A percentile compares a stretch with the other conserved stretches of the same genome.
Conservation (phyloP, 1,140 invertebrate species). For the Procambarus virginalis region DNA sequence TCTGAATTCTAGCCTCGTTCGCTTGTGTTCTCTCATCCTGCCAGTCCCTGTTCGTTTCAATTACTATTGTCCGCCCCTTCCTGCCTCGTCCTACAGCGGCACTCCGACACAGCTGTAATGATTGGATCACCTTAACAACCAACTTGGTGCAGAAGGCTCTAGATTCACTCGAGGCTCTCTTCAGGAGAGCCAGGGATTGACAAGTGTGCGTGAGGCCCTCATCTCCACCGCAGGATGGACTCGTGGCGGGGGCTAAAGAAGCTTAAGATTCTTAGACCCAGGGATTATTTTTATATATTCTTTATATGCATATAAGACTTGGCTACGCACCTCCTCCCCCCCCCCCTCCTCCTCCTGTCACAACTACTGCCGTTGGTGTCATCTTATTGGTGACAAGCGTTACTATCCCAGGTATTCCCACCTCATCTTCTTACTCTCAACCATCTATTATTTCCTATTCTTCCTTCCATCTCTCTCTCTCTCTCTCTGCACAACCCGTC, state of each 20-base stretch:
- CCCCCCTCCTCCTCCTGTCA: not conserved
- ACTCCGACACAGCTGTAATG: conserved; percentile 17
- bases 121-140: conserved; percentile 14
- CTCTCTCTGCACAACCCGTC: not conserved
- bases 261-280: not conserved
- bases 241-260: not conserved
- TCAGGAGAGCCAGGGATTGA: not conserved
- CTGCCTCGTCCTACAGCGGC: not conserved
- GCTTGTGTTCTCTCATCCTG: not conserved
- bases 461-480: not conserved
- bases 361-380: too few relatives aligned
- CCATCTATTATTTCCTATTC: not conserved
- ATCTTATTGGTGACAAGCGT: too few relatives aligned
- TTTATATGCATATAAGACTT: not conserved
- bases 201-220: not conserved
- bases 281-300: not conserved
- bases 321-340: not conserved
- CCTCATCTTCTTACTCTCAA: too few relatives aligned
- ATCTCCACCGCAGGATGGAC: not conserved
- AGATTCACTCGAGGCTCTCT: too few relatives aligned
- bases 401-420: too few relatives aligned
- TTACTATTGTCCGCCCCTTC: not conserved
- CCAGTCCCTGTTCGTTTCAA: not conserved
- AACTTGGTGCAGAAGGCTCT: not conserved
- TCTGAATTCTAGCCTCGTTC: not conserved